phyloP scores from a whole-genome alignment of 2,888 invertebrate genomes.

The Pheosia tremula region DNA sequence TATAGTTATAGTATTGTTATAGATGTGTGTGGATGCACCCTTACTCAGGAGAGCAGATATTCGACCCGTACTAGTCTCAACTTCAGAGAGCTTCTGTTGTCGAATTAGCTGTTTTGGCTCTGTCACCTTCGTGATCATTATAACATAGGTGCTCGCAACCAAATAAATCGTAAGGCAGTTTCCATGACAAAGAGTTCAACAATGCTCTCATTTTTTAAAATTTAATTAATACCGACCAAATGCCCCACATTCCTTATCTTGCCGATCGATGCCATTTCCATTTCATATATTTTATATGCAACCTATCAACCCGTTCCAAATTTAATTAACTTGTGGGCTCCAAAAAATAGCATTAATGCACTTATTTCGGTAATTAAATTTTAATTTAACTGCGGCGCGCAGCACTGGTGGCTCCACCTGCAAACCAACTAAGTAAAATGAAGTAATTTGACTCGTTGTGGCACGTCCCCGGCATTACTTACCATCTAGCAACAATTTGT shows the following conservation, averaged over 20 bases:
- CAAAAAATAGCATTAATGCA: conserved; percentile 50
- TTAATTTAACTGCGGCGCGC: conserved; percentile 58
- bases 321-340: conserved; percentile 40
- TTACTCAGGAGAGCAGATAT: background rate
- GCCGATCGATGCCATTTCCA: background rate
- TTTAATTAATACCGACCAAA: conserved; percentile 33
- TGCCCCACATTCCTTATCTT: background rate
- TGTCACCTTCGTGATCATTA: conserved; percentile 43
- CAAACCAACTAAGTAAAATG: conserved; percentile 59
- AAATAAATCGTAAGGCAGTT: conserved; percentile 54
- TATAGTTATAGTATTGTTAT: too few relatives aligned
- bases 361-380: conserved; percentile 62
- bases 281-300: conserved; percentile 11
- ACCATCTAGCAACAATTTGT: conserved; percentile 79
- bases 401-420: conserved; percentile 54
- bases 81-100: conserved; percentile 12
- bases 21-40: background rate
- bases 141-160: conserved; percentile 64
- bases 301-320: conserved; percentile 20
- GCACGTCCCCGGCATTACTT: conserved; percentile 76
- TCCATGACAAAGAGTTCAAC: conserved; percentile 58
- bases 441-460: conserved; percentile 71
- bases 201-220: conserved; percentile 30
- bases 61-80: too few relatives aligned
- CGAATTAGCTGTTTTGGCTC: conserved; percentile 26